These are phyloP conservation scores for Asarcornis scutulata DNA, from an alignment of 2,113 vertebrate genomes.

Conservation along the genomic window DNA sequence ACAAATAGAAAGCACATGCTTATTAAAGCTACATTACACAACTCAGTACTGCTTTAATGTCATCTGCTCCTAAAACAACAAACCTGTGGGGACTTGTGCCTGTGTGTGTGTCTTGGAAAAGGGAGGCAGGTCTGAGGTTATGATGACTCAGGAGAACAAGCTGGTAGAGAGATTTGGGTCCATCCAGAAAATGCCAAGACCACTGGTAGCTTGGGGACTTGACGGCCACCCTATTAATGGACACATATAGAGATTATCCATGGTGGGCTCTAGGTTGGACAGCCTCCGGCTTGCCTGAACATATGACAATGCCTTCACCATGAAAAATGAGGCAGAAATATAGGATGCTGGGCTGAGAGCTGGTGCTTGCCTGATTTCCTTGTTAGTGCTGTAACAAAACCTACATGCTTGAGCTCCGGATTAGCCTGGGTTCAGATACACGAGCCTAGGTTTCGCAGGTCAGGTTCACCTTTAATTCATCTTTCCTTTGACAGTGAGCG, in stretches of 20 bases:
- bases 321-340: not conserved
- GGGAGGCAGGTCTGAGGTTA: not conserved
- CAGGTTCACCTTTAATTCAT: not conserved
- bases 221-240: not conserved
- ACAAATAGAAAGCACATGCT: conserved; percentile 64
- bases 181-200: not conserved
- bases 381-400: not conserved
- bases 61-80: conserved; percentile 40
- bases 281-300: not conserved
- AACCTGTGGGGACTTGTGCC: conserved; percentile 19
- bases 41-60: not conserved
- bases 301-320: not conserved
- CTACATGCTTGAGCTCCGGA: rapidly evolving
- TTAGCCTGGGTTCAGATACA: not conserved
- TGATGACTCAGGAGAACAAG: not conserved
- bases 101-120: not conserved
- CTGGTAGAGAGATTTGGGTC: not conserved
- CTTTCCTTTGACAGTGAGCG: not conserved
- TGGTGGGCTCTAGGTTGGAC: not conserved
- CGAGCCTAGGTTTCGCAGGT: not conserved
- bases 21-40: conserved; percentile 44
- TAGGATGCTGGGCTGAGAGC: not conserved
- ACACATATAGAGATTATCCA: rapidly evolving
- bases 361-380: not conserved
- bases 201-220: rapidly evolving